A percentile compares a stretch with the other conserved stretches of the same genome.
Evolutionary conservation across 2,888 invertebrate genomes (phyloP).

Genomic region (Nomada fabriciana): DNA sequence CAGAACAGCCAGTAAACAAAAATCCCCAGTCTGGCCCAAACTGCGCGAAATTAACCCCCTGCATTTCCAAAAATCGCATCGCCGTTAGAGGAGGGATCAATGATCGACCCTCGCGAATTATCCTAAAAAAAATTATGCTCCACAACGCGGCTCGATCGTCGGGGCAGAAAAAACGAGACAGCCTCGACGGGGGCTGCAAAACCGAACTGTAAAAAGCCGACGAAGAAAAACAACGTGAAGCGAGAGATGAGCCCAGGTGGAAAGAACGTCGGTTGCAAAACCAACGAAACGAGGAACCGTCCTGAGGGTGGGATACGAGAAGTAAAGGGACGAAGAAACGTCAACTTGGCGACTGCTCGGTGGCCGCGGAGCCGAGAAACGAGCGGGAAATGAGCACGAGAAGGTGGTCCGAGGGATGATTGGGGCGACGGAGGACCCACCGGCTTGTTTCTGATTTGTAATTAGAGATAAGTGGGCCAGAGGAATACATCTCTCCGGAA

Average conservation of each 20-base stretch:
- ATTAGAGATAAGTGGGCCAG: constrained; percentile 80
- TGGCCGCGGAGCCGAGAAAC: constrained; percentile 40
- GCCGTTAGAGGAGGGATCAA: neutral
- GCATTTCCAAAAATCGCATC: neutral
- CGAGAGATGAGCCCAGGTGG: neutral
- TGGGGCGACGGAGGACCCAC: constrained; percentile 63
- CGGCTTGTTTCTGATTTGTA: constrained; percentile 81
- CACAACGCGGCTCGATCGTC: constrained; percentile 8
- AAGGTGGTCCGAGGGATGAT: constrained; percentile 34
- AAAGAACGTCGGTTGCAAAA: constrained; percentile 58
- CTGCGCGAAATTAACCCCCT: neutral
- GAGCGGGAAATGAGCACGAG: constrained; percentile 36
- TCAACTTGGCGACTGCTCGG: constrained; percentile 14
- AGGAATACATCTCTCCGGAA: constrained; percentile 76
- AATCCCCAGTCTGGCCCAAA: no score
- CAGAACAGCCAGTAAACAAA: no score
- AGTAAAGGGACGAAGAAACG: constrained; percentile 22
- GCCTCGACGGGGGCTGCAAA: constrained; percentile 1
- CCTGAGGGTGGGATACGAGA: constrained; percentile 29
- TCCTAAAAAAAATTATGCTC: constrained; percentile 4
- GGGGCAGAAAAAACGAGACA: neutral
- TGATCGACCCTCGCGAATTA: constrained; percentile 7
- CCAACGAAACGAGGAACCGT: constrained; percentile 70
- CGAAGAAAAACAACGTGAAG: constrained; percentile 18
- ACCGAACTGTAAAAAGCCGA: constrained; percentile 26